A percentile compares a stretch with the other conserved stretches of the same genome.
These are phyloP conservation scores for Pomacea canaliculata DNA, from an alignment of 2,888 invertebrate genomes.

Conservation along the genomic window DNA sequence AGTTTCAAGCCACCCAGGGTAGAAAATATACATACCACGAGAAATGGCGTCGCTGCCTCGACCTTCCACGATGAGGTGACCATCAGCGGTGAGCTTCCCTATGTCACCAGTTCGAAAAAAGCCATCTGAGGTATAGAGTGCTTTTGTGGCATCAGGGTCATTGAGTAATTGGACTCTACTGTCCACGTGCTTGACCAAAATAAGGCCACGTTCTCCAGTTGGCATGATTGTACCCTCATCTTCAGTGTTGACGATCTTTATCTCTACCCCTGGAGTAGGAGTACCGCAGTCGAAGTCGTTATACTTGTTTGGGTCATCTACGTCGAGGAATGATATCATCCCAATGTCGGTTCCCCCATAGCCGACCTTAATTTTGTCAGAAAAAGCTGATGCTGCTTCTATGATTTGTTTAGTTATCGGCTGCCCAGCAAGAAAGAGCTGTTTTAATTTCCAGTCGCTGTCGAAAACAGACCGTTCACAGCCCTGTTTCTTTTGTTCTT, in stretches of 20 bases:
- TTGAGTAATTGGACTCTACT: conserved; percentile 12
- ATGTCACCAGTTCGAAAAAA: conserved; percentile 20
- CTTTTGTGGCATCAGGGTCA: conserved; percentile 11
- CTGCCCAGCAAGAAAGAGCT: conserved; percentile 2
- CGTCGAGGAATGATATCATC: neutral
- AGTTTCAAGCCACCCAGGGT: conserved; percentile 24
- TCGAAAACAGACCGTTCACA: neutral
- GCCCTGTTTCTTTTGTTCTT: neutral
- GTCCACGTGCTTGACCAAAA: conserved; percentile 6
- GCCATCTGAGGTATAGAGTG: conserved; percentile 15
- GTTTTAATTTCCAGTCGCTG: neutral
- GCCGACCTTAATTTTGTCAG: neutral
- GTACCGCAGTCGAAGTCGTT: conserved; percentile 12
- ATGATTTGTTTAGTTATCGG: conserved; percentile 1
- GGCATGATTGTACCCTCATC: conserved; percentile 3
- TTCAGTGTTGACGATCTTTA: too few relatives aligned
- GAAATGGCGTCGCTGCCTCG: conserved; percentile 17
- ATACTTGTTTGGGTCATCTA: neutral
- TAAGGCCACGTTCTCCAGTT: neutral
- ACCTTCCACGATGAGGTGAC: conserved; percentile 13
- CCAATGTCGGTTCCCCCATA: conserved; percentile 10
- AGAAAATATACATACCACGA: conserved; percentile 21
- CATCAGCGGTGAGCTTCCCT: conserved; percentile 1
- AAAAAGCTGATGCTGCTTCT: neutral
- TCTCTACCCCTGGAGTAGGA: too few relatives aligned